Base-by-base conservation (phyloP, 2,888 invertebrate genomes). In the Biston stratarius region DNA sequence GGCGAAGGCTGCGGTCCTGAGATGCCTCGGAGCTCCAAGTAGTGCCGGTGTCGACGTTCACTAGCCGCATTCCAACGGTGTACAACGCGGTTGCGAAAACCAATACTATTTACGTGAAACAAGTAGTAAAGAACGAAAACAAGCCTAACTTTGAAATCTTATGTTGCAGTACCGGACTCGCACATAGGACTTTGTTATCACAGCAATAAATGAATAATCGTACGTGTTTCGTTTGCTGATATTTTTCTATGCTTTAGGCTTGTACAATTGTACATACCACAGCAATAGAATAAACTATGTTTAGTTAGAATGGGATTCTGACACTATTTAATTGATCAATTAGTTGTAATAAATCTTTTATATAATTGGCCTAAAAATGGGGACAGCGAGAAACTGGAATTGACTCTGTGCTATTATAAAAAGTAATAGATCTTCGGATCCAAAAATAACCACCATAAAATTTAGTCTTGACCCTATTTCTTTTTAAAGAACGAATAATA, bases 391-490 rank as follows among this genome's bases (percentile, higher is more conserved):
- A 45, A 8, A 8, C 6, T 7, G 44, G 34, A 40, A 52, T 48
- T 57, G 61, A 60, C 24, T 44, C 24, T 55, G 58, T 51, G 51
- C 34, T 47, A 66, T 56, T 63, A 66, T 62, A 69, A 67, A 69
- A 73, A 61, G 69, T 52, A 71, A 69, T 66, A 71, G 65, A 77
- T 70, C 70, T 74, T 72, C 71, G 67, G 36, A 63, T 59, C 73
- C 80, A 81, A 77, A 87, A 84, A 85, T 83, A 87, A 80, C 79
- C 79, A 79, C 72, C 74, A 75, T 74, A 74, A 70, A 80, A 77
- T 77, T 78, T 81, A 83, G 80, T 84, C 89, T 89, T 89, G 90
- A 87, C 90, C 91, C 77, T 80, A 83, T 87, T 91, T 89, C 81
- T 84, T 86, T 87, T 86, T 82, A 78, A 83, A 82, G 72, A 74